Percentiles rank a stretch among this genome's conserved stretches.
Conservation (phyloP, 2,113 vertebrate genomes). For the Amia ocellicauda region DNA sequence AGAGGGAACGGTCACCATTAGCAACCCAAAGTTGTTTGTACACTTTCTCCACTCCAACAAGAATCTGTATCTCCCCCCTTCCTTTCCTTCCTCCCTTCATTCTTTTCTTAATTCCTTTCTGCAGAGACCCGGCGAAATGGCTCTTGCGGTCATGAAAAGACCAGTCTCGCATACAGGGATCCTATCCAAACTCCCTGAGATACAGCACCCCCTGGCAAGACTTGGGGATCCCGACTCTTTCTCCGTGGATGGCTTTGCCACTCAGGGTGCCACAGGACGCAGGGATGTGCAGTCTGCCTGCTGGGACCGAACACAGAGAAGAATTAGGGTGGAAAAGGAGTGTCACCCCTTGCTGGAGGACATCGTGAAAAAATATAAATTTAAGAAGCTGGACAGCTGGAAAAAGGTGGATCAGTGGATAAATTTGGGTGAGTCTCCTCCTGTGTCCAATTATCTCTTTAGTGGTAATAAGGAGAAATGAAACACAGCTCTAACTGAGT, state of each 20-base stretch:
- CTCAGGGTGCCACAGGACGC: background rate
- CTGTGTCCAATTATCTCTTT: background rate
- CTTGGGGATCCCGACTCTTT: slow-evolving; percentile 22
- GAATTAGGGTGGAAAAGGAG: background rate
- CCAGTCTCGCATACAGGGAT: slow-evolving; percentile 6
- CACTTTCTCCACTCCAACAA: background rate
- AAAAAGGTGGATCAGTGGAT: slow-evolving; percentile 24
- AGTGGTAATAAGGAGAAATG: too few species aligned
- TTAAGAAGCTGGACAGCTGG: slow-evolving; percentile 20
- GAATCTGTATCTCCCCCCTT: background rate
- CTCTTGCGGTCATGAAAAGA: slow-evolving; percentile 4
- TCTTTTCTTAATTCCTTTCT: background rate
- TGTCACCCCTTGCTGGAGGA: background rate
- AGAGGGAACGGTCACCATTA: slow-evolving; percentile 14
- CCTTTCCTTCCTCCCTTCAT: too few species aligned
- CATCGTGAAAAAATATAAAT: background rate
- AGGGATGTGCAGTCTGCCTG: slow-evolving; percentile 5
- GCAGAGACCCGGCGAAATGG: slow-evolving; percentile 13
- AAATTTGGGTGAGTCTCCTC: slow-evolving; percentile 18
- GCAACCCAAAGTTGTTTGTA: slow-evolving; percentile 27
- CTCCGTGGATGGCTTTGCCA: slow-evolving; percentile 22
- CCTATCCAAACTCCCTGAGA: slow-evolving; percentile 22
- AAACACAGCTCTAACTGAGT: too few species aligned
- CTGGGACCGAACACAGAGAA: background rate
- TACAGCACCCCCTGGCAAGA: slow-evolving; percentile 18